Evolutionary conservation across 2,888 invertebrate genomes (phyloP).

Genomic region (Halictus ligatus): DNA sequence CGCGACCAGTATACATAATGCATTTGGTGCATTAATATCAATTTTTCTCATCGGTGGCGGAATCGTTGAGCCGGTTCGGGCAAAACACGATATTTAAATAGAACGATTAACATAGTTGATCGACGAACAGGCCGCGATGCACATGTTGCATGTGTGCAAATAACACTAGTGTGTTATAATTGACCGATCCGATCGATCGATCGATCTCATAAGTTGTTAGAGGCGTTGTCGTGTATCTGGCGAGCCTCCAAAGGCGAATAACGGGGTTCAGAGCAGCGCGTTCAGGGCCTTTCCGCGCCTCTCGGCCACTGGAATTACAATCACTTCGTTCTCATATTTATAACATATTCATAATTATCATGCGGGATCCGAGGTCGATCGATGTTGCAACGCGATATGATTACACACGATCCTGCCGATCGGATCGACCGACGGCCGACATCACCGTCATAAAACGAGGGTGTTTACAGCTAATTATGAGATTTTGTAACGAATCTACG

Average conservation of each 20-base stretch:
- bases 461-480: conserved; percentile 38
- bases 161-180: conserved; percentile 24
- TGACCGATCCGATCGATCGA: conserved; percentile 22
- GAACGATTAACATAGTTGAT: conserved; percentile 71
- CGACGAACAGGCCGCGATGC: conserved; percentile 2
- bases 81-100: conserved; percentile 67
- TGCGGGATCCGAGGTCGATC: conserved; percentile 79
- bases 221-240: conserved; percentile 60
- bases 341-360: conserved; percentile 83
- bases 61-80: conserved; percentile 29
- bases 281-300: conserved; percentile 74
- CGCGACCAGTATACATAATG: conserved; percentile 41
- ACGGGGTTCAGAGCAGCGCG: conserved; percentile 70
- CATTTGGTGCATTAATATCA: conserved; percentile 21
- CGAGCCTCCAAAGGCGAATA: conserved; percentile 79
- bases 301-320: conserved; percentile 69
- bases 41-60: conserved; percentile 27
- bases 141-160: neutral
- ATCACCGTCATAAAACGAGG: conserved; percentile 28
- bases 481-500: conserved; percentile 45
- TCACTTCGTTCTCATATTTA: conserved; percentile 81
- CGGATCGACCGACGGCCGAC: conserved; percentile 14
- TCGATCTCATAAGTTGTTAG: conserved; percentile 33
- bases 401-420: conserved; percentile 28
- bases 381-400: conserved; percentile 79